A percentile compares a stretch with the other conserved stretches of the same genome.
Evolutionary conservation across 2,113 vertebrate species (phyloP).

Genomic region (Rhodinocichla rosea): DNA sequence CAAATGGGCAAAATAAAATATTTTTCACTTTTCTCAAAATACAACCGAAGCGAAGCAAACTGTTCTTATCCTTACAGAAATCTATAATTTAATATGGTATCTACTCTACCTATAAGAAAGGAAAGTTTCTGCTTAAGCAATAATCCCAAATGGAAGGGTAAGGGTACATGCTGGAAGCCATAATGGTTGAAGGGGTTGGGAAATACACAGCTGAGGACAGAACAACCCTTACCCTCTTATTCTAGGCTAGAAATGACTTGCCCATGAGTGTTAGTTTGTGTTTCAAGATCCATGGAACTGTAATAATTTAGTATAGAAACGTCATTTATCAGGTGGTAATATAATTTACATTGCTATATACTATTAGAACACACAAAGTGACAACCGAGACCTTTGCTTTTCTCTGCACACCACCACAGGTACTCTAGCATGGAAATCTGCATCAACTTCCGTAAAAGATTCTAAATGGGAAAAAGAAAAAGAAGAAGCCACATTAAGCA

Average conservation of each 20-base stretch:
- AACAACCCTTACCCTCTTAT: constrained; percentile 61
- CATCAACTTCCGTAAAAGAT: constrained; percentile 84
- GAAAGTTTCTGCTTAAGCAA: constrained; percentile 21
- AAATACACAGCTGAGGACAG: constrained; percentile 44
- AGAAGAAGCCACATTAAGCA: constrained; percentile 11
- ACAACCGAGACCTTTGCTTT: constrained; percentile 81
- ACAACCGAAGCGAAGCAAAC: background rate
- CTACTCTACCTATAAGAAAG: background rate
- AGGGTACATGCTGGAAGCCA: constrained; percentile 38
- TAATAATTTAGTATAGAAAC: constrained; percentile 55
- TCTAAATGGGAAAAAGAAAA: constrained; percentile 68
- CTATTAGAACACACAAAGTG: constrained; percentile 65
- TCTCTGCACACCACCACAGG: constrained; percentile 93
- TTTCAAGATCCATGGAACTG: constrained; percentile 62
- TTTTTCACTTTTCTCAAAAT: background rate
- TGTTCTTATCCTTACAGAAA: background rate
- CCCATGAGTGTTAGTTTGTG: constrained; percentile 53
- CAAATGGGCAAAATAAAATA: constrained; percentile 34
- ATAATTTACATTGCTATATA: constrained; percentile 48
- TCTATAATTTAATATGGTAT: background rate
- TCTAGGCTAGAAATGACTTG: constrained; percentile 61
- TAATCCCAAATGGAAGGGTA: constrained; percentile 31
- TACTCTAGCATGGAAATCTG: constrained; percentile 91
- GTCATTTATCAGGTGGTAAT: constrained; percentile 38
- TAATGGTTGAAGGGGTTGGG: constrained; percentile 12